Conservation (phyloP, 2,888 invertebrate genomes). For the Acrocera orbiculus region DNA sequence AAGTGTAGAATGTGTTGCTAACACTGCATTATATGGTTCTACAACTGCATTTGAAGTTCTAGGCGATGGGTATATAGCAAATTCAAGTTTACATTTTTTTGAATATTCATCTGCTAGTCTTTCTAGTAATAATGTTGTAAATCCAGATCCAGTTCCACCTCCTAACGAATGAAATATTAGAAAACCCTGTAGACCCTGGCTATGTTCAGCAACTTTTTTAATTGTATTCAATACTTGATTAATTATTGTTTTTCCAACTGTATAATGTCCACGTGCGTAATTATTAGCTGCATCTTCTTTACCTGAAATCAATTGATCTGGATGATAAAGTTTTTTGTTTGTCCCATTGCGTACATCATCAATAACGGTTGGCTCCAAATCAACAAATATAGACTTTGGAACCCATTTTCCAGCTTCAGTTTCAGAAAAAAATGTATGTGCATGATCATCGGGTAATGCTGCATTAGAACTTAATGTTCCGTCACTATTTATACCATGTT, state of each 20-base stretch:
- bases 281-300: slow-evolving; percentile 80
- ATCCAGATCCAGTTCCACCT: slow-evolving; percentile 76
- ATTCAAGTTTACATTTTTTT: slow-evolving; percentile 75
- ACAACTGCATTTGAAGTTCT: slow-evolving; percentile 60
- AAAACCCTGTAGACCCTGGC: slow-evolving; percentile 64
- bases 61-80: slow-evolving; percentile 80
- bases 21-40: slow-evolving; percentile 72
- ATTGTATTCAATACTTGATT: slow-evolving; percentile 58
- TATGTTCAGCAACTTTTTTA: slow-evolving; percentile 59
- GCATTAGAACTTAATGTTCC: slow-evolving; percentile 33
- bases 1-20: slow-evolving; percentile 70
- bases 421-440: slow-evolving; percentile 54
- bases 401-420: slow-evolving; percentile 62
- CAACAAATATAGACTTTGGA: slow-evolving; percentile 65
- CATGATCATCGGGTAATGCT: slow-evolving; percentile 20
- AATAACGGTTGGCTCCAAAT: slow-evolving; percentile 74
- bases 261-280: slow-evolving; percentile 75
- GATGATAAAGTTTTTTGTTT: slow-evolving; percentile 64
- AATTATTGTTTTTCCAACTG: slow-evolving; percentile 68
- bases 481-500: slow-evolving; percentile 60
- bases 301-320: slow-evolving; percentile 71
- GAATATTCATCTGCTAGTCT: slow-evolving; percentile 71
- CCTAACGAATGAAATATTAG: slow-evolving; percentile 78
- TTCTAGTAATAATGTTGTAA: slow-evolving; percentile 76
- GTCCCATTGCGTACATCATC: slow-evolving; percentile 61